A percentile compares a stretch with the other conserved stretches of the same genome.
Conservation (phyloP, 2,113 vertebrate genomes). For the Coryphaenoides rupestris region DNA sequence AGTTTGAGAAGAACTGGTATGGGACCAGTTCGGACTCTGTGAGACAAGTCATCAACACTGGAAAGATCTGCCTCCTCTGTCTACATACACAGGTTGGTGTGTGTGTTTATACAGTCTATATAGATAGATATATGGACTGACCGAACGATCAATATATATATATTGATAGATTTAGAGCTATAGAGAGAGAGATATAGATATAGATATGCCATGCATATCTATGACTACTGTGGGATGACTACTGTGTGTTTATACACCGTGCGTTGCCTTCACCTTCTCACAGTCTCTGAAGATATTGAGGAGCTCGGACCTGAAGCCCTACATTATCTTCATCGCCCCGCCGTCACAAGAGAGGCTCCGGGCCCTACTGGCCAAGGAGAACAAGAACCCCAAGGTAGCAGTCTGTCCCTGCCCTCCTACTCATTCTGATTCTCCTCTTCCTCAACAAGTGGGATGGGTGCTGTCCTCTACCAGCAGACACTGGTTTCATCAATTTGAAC, state of each 20-base stretch:
- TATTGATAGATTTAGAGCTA: too few relatives aligned
- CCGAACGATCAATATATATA: too few relatives aligned
- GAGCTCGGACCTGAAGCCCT: slow-evolving; percentile 95
- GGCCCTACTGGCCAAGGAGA: slow-evolving; percentile 90
- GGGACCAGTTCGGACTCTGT: slow-evolving; percentile 94
- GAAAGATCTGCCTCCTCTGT: slow-evolving; percentile 95
- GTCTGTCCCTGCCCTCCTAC: not conserved
- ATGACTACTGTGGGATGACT: too few relatives aligned
- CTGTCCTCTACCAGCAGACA: too few relatives aligned
- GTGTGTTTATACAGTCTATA: too few relatives aligned
- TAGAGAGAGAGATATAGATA: too few relatives aligned
- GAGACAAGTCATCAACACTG: slow-evolving; percentile 95
- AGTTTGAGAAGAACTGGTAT: slow-evolving; percentile 97
- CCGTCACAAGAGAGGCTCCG: slow-evolving; percentile 94
- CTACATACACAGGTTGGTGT: slow-evolving; percentile 89
- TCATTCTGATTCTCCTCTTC: not conserved
- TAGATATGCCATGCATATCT: too few relatives aligned
- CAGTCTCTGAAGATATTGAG: slow-evolving; percentile 93
- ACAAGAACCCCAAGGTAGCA: slow-evolving; percentile 93
- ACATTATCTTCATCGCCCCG: slow-evolving; percentile 97
- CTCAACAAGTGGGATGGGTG: not conserved
- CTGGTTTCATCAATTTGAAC: too few relatives aligned
- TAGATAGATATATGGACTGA: too few relatives aligned
- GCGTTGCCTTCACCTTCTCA: slow-evolving; percentile 32
- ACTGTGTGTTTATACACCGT: not conserved